Percentiles rank a stretch among this genome's conserved stretches.
Evolutionary conservation across 2,888 invertebrate species (phyloP).

Genomic region (Metopia argyrocephala): DNA sequence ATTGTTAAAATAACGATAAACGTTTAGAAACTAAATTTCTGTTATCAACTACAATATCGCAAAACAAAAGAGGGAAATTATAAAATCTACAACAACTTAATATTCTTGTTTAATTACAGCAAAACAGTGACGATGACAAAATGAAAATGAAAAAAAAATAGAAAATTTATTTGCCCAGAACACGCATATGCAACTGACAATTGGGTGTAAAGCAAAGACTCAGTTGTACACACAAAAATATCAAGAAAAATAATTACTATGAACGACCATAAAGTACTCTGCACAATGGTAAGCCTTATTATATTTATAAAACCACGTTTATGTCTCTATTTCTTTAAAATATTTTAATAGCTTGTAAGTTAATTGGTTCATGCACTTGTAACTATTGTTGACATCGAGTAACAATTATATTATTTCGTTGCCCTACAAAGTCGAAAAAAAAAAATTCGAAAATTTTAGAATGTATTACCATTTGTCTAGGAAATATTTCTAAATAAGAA

Average conservation of each 20-base stretch:
- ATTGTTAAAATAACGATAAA: conserved; percentile 30
- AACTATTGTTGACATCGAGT: too few relatives aligned
- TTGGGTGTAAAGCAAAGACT: conserved; percentile 52
- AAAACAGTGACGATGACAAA: conserved; percentile 48
- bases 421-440: too few relatives aligned
- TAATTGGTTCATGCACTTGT: too few relatives aligned
- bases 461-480: too few relatives aligned
- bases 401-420: too few relatives aligned
- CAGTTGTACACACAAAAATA: background rate
- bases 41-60: conserved; percentile 13
- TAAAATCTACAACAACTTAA: conserved; percentile 22
- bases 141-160: background rate
- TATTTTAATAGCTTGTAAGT: too few relatives aligned
- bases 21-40: conserved; percentile 18
- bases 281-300: too few relatives aligned
- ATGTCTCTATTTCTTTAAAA: too few relatives aligned
- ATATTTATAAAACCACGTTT: too few relatives aligned
- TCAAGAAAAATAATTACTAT: conserved; percentile 28
- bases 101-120: conserved; percentile 32
- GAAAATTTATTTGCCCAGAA: conserved; percentile 54
- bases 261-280: too few relatives aligned
- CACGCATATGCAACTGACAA: conserved; percentile 63
- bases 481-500: too few relatives aligned
- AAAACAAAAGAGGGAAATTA: conserved; percentile 1
- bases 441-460: too few relatives aligned